A percentile compares a stretch with the other conserved stretches of the same genome.
These are phyloP conservation scores for Reticulitermes speratus DNA, from an alignment of 1,140 invertebrate genomes.

Conservation along the genomic window DNA sequence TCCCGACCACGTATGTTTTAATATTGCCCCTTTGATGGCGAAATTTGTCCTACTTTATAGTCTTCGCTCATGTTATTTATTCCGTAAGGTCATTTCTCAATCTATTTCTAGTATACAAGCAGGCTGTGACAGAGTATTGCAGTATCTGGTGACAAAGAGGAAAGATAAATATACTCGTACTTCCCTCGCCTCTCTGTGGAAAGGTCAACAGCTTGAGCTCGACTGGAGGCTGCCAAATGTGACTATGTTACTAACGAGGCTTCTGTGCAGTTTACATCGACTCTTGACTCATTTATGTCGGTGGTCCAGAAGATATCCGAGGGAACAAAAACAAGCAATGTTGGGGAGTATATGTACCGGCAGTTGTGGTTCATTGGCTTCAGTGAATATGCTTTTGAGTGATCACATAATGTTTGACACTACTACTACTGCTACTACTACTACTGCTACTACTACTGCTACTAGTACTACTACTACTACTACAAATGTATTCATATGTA, in stretches of 20 bases:
- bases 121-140: background rate
- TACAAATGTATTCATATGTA: too few species aligned
- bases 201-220: background rate
- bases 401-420: too few species aligned
- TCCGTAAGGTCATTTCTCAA: background rate
- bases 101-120: background rate
- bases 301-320: background rate
- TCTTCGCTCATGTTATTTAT: background rate
- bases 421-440: too few species aligned
- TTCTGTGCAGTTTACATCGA: background rate
- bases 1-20: background rate
- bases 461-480: too few species aligned
- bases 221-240: background rate
- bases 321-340: background rate
- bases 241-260: background rate
- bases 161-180: background rate
- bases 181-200: background rate
- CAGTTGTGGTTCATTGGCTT: too few species aligned
- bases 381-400: too few species aligned
- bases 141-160: background rate
- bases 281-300: background rate
- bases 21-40: background rate
- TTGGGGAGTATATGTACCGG: too few species aligned
- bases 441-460: too few species aligned
- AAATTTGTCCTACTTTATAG: background rate